Percentiles rank a stretch among this genome's conserved stretches.
phyloP scores from a whole-genome alignment of 2,888 invertebrate species.

The Torymus tubicola region DNA sequence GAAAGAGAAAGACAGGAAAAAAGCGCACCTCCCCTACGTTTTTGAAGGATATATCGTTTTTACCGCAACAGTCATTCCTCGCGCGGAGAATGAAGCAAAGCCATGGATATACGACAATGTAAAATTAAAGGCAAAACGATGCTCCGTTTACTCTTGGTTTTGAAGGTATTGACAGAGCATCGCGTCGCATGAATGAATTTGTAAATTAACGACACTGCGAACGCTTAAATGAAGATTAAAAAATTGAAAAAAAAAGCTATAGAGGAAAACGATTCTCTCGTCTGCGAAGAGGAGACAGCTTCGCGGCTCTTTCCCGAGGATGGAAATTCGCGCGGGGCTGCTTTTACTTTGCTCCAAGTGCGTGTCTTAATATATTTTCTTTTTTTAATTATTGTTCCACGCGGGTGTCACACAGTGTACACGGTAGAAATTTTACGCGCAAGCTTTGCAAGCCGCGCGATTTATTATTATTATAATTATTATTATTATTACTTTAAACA shows the following conservation, averaged over 20 bases:
- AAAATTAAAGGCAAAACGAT: slow-evolving; percentile 40
- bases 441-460: slow-evolving; percentile 30
- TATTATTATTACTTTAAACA: slow-evolving; percentile 46
- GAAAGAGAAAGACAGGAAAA: slow-evolving; percentile 33
- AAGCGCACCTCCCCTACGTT: slow-evolving; percentile 32
- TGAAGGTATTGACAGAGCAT: slow-evolving; percentile 3
- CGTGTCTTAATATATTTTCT: slow-evolving; percentile 31
- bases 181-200: slow-evolving; percentile 27
- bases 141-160: slow-evolving; percentile 1
- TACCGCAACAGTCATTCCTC: slow-evolving; percentile 51
- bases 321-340: background rate
- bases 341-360: slow-evolving; percentile 5
- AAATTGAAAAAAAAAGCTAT: background rate
- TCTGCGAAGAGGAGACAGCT: background rate
- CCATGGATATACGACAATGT: slow-evolving; percentile 26
- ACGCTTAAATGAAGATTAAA: slow-evolving; percentile 4
- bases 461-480: slow-evolving; percentile 21
- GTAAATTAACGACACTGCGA: slow-evolving; percentile 43
- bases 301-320: slow-evolving; percentile 5
- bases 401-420: slow-evolving; percentile 41
- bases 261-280: slow-evolving; percentile 4
- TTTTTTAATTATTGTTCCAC: slow-evolving; percentile 42
- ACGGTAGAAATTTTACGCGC: slow-evolving; percentile 36
- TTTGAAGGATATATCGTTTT: slow-evolving; percentile 42
- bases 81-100: slow-evolving; percentile 43